Conservation (phyloP, 2,888 invertebrate species). For the Ophion costatus region DNA sequence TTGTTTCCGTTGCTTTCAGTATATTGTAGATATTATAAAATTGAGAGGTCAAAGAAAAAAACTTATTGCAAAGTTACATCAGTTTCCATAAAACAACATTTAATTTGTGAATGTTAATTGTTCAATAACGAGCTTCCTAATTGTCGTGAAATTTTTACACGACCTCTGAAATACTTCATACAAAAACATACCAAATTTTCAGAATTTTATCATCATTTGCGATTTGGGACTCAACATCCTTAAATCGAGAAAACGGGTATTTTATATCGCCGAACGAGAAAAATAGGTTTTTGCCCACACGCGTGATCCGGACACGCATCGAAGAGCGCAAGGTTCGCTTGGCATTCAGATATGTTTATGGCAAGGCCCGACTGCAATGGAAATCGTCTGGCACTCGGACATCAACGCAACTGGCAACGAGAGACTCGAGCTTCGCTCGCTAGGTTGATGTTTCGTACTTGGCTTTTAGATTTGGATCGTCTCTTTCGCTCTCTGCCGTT, state of each 20-base stretch:
- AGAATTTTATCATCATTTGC: too few species aligned
- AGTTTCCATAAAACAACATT: too few species aligned
- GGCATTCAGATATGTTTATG: conserved; percentile 27
- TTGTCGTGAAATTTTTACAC: too few species aligned
- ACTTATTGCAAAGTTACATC: too few species aligned
- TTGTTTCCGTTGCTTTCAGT: too few species aligned
- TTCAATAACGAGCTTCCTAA: too few species aligned
- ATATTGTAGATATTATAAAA: too few species aligned
- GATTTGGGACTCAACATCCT: too few species aligned
- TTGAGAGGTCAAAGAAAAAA: too few species aligned
- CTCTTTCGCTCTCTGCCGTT: conserved; percentile 12
- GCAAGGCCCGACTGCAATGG: not conserved
- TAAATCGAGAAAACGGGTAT: conserved; percentile 38
- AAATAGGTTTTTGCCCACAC: conserved; percentile 54
- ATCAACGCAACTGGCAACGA: conserved; percentile 18
- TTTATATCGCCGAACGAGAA: conserved; percentile 19
- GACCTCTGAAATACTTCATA: too few species aligned
- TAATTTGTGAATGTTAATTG: too few species aligned
- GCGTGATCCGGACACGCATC: conserved; percentile 42
- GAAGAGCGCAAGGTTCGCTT: conserved; percentile 41
- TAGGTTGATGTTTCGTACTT: conserved; percentile 9
- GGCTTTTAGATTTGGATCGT: conserved; percentile 7
- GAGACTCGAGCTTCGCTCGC: conserved; percentile 8
- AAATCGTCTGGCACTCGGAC: not conserved
- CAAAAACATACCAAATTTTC: too few species aligned